Evolutionary conservation across 2,888 invertebrate genomes (phyloP).

Genomic region (Chaitophorus viminalis): DNA sequence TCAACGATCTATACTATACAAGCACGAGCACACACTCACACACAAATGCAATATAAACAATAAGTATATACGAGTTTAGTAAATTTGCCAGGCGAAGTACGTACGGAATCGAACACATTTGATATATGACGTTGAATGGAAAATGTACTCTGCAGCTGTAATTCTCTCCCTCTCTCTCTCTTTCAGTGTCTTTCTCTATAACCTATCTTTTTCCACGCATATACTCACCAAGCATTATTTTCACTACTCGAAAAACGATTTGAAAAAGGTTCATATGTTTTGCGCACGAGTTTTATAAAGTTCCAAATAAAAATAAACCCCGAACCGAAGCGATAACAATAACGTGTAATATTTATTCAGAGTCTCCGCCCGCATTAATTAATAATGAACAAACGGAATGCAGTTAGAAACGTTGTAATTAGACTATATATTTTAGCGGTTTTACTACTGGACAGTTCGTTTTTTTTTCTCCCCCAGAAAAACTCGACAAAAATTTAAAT

Average conservation of each 20-base stretch:
- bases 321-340: conserved; percentile 19
- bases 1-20: too few relatives aligned
- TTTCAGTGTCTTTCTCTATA: too few relatives aligned
- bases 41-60: too few relatives aligned
- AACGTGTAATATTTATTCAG: background rate
- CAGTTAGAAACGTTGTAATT: conserved; percentile 36
- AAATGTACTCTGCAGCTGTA: background rate
- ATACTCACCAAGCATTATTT: background rate
- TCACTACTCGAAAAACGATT: background rate
- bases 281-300: background rate
- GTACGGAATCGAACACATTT: background rate
- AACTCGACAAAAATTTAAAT: conserved; percentile 38
- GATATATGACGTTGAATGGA: background rate
- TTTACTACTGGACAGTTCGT: conserved; percentile 6
- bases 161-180: background rate
- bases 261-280: background rate
- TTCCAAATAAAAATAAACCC: background rate
- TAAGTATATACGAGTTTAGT: too few relatives aligned
- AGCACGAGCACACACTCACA: too few relatives aligned
- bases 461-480: background rate
- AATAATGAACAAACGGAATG: conserved; percentile 21
- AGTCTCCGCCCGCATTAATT: background rate
- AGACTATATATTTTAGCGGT: conserved; percentile 32
- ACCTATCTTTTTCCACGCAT: too few relatives aligned
- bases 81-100: background rate